Conservation (phyloP, 2,888 invertebrate genomes). For the Lasius fuliginosus region DNA sequence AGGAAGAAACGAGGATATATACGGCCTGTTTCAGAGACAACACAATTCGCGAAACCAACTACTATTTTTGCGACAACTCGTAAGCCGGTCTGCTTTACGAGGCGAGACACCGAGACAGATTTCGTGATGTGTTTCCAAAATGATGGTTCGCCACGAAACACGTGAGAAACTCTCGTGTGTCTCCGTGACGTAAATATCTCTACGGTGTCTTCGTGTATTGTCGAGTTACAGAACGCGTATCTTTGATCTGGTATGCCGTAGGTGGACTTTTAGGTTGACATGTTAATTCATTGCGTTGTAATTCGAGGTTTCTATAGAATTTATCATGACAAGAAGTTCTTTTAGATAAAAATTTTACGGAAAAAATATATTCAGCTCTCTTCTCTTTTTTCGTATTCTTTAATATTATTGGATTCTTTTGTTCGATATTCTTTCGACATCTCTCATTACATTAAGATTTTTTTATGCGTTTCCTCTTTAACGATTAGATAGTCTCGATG, state of each 20-base stretch:
- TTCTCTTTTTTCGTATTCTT: not conserved
- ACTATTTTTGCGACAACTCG: slow-evolving; percentile 77
- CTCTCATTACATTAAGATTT: not conserved
- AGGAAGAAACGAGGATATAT: slow-evolving; percentile 61
- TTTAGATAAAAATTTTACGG: not conserved
- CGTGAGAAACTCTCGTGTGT: slow-evolving; percentile 46
- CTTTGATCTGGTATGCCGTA: slow-evolving; percentile 17
- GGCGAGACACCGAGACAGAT: slow-evolving; percentile 37
- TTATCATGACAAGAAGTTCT: not conserved
- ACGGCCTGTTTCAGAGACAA: slow-evolving; percentile 70
- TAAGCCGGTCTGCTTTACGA: slow-evolving; percentile 70
- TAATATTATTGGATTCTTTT: not conserved
- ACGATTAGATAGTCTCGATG: not conserved
- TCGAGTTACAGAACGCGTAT: not conserved
- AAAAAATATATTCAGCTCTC: not conserved
- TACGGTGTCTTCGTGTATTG: slow-evolving; percentile 5
- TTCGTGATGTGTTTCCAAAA: slow-evolving; percentile 58
- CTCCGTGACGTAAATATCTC: slow-evolving; percentile 25
- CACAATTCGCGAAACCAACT: slow-evolving; percentile 72
- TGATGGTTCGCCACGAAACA: slow-evolving; percentile 52
- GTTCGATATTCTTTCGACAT: not conserved
- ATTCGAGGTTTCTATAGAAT: not conserved
- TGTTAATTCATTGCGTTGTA: not conserved
- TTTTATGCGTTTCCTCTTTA: slow-evolving; percentile 1
- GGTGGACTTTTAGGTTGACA: not conserved